Conservation (phyloP, 2,113 vertebrate genomes). For the Mungos mungo region DNA sequence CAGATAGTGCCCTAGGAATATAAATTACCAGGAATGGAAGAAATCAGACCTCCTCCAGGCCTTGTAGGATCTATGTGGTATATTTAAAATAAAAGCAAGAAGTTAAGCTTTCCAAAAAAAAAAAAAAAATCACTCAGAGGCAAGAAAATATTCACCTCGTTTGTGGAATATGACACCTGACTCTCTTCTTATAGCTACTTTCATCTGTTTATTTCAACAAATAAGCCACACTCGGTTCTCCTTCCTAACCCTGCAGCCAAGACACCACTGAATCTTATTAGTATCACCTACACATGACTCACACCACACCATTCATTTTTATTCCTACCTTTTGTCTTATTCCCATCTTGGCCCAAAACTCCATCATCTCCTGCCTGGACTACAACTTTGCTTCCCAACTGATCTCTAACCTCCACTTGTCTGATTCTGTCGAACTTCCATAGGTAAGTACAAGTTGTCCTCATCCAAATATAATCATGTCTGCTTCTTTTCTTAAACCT, state of each 20-base stretch:
- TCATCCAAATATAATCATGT: not conserved
- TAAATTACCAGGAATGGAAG: not conserved
- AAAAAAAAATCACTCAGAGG: not conserved
- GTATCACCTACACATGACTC: not conserved
- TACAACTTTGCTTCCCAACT: not conserved
- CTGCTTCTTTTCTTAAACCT: not conserved
- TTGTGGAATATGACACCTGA: not conserved
- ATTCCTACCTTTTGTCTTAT: not conserved
- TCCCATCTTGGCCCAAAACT: not conserved
- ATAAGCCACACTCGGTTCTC: not conserved
- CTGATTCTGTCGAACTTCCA: not conserved
- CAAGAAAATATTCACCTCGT: not conserved
- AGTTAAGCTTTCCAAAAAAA: not conserved
- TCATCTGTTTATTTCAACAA: not conserved
- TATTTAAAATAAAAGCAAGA: constrained; percentile 26
- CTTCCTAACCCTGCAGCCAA: not conserved
- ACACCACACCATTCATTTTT: not conserved
- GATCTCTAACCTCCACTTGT: not conserved
- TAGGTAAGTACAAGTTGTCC: not conserved
- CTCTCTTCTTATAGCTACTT: not conserved
- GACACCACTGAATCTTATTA: not conserved
- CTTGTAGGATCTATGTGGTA: not conserved
- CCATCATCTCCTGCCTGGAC: not conserved
- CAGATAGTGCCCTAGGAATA: constrained; percentile 26
- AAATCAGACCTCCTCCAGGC: not conserved